phyloP scores from a whole-genome alignment of 2,113 vertebrate genomes.

The Corythoichthys haematopterus region DNA sequence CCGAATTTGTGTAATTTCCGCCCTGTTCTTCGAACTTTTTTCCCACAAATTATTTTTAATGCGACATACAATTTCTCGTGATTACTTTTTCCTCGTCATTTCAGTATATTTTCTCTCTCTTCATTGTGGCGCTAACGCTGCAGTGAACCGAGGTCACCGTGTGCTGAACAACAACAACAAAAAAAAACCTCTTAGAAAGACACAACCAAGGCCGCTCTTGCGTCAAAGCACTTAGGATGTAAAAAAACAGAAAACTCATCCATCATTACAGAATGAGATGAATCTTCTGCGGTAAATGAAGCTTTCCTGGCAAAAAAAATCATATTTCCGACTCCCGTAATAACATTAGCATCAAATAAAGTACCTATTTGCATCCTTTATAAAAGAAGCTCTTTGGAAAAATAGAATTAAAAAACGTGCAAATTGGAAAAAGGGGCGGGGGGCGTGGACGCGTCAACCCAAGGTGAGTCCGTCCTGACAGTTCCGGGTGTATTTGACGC shows the following conservation, averaged over 20 bases:
- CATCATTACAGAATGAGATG: slow-evolving; percentile 39
- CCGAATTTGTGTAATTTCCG: too few species aligned
- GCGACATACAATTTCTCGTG: not conserved
- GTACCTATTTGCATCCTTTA: slow-evolving; percentile 68
- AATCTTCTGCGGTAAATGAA: slow-evolving; percentile 22
- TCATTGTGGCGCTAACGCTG: not conserved
- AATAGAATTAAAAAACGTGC: slow-evolving; percentile 81
- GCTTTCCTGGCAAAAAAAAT: slow-evolving; percentile 21
- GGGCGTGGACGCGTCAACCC: slow-evolving; percentile 33
- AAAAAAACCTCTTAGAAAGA: not conserved
- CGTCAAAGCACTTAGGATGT: not conserved
- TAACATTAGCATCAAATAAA: slow-evolving; percentile 48
- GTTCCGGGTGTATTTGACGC: slow-evolving; percentile 53
- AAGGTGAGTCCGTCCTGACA: slow-evolving; percentile 30
- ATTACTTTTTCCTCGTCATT: not conserved
- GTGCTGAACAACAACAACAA: not conserved
- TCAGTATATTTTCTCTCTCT: not conserved
- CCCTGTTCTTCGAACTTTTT: too few species aligned
- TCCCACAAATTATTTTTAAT: not conserved
- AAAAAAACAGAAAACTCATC: slow-evolving; percentile 9
- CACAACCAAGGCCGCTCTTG: not conserved
- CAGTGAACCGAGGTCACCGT: not conserved
- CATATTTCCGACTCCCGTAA: slow-evolving; percentile 28
- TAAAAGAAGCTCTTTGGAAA: slow-evolving; percentile 72
- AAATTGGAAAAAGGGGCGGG: slow-evolving; percentile 71